Conservation (phyloP, 2,797 vertebrate species). For the Merluccius polli region DNA sequence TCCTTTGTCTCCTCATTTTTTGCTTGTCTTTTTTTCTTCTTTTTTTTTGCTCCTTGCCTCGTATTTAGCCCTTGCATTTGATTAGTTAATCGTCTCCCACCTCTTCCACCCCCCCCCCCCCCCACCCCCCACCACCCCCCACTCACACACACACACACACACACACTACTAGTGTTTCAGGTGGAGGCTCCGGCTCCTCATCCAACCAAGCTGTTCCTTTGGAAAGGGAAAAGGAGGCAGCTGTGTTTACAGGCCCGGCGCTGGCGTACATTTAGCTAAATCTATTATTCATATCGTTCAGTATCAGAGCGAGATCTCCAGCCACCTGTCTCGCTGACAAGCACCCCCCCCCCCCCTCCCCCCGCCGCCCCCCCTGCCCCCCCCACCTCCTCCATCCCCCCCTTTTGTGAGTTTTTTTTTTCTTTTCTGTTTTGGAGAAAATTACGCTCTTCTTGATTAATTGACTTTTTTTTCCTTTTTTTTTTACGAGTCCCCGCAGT, state of each 20-base stretch:
- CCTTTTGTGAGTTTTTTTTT: slow-evolving; percentile 86
- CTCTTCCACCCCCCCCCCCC: slow-evolving; percentile 44
- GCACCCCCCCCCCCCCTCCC: slow-evolving; percentile 91
- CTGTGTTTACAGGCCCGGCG: slow-evolving; percentile 99
- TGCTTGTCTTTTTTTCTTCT: neutral
- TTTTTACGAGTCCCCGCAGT: slow-evolving; percentile 78
- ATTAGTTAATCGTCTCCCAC: slow-evolving; percentile 78
- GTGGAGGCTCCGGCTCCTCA: slow-evolving; percentile 90
- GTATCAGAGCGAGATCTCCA: slow-evolving; percentile 99
- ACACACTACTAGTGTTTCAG: slow-evolving; percentile 76
- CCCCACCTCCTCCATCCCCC: slow-evolving; percentile 60
- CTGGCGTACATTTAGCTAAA: slow-evolving; percentile 99
- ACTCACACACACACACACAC: neutral
- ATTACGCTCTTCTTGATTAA: slow-evolving; percentile 99
- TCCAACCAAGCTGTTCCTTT: slow-evolving; percentile 99
- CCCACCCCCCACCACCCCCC: neutral
- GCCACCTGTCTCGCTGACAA: slow-evolving; percentile 99
- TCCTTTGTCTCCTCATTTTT: slow-evolving; percentile 51
- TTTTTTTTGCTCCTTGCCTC: slow-evolving; percentile 51
- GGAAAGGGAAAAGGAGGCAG: slow-evolving; percentile 99
- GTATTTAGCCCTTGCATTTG: slow-evolving; percentile 77
- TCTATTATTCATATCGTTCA: slow-evolving; percentile 99
- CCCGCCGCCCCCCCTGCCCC: no score
- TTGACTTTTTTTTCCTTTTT: slow-evolving; percentile 89
- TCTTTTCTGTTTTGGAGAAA: slow-evolving; percentile 95